A percentile compares a stretch with the other conserved stretches of the same genome.
These are phyloP conservation scores for Crotalus helleri DNA, from an alignment of 2,113 vertebrate genomes.

Conservation along the genomic window DNA sequence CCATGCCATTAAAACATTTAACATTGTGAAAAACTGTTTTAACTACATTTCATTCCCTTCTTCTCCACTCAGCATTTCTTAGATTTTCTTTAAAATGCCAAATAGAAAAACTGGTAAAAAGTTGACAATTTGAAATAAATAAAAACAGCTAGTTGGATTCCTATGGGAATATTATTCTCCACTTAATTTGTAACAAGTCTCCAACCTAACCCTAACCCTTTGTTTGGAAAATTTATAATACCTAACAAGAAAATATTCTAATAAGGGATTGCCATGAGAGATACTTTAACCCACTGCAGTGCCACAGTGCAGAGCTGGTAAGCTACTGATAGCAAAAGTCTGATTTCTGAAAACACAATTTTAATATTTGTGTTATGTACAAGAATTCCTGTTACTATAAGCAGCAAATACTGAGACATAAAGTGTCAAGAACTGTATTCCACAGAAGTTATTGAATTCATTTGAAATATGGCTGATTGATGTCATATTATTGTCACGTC, in stretches of 20 bases:
- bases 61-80: not conserved
- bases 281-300: not conserved
- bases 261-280: not conserved
- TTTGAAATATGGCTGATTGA: not conserved
- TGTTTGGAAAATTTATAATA: not conserved
- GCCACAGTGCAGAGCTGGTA: not conserved
- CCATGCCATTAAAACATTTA: not conserved
- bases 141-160: not conserved
- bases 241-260: not conserved
- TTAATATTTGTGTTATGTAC: not conserved
- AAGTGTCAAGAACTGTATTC: not conserved
- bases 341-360: not conserved
- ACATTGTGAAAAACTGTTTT: not conserved
- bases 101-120: not conserved
- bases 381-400: not conserved
- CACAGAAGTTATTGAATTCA: not conserved
- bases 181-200: not conserved
- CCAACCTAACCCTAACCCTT: not conserved
- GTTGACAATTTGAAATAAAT: not conserved
- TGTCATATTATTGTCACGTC: not conserved
- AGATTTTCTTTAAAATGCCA: not conserved
- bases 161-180: not conserved
- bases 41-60: not conserved
- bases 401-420: not conserved
- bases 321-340: not conserved